phyloP scores from a whole-genome alignment of 2,113 vertebrate genomes.

The Acrocephalus arundinaceus region DNA sequence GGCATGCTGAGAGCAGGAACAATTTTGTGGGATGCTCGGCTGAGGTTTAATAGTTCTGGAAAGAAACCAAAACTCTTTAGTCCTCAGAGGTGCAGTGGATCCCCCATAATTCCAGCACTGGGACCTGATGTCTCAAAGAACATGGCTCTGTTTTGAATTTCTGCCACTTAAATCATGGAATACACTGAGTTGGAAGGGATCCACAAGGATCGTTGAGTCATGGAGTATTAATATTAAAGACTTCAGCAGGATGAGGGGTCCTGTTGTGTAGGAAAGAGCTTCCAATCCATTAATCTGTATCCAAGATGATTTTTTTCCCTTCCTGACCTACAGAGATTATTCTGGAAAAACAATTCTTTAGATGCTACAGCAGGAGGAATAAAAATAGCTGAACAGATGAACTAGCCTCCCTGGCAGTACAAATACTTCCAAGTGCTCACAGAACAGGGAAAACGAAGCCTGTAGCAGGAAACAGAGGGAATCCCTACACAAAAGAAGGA shows the following conservation, averaged over 20 bases:
- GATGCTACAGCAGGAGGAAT: neutral
- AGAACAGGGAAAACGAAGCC: neutral
- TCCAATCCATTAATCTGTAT: neutral
- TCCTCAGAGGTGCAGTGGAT: neutral
- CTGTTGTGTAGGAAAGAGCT: neutral
- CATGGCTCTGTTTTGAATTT: neutral
- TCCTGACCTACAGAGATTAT: neutral
- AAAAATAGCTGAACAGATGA: slow-evolving; percentile 21
- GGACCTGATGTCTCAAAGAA: neutral
- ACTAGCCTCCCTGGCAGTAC: neutral
- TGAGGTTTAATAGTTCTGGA: neutral
- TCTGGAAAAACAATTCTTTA: slow-evolving; percentile 7
- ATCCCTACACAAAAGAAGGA: slow-evolving; percentile 73
- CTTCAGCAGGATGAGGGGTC: neutral
- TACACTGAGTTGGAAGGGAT: neutral
- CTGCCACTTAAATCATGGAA: neutral
- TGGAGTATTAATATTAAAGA: neutral
- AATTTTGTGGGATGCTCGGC: neutral
- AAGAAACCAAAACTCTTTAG: neutral
- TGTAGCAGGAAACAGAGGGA: slow-evolving; percentile 44
- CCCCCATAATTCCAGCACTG: neutral
- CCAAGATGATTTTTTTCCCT: slow-evolving; percentile 1
- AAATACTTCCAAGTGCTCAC: neutral
- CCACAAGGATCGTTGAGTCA: neutral
- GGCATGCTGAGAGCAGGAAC: neutral